Evolutionary conservation across 2,888 invertebrate species (phyloP).

Genomic region (Tipula helvola): DNA sequence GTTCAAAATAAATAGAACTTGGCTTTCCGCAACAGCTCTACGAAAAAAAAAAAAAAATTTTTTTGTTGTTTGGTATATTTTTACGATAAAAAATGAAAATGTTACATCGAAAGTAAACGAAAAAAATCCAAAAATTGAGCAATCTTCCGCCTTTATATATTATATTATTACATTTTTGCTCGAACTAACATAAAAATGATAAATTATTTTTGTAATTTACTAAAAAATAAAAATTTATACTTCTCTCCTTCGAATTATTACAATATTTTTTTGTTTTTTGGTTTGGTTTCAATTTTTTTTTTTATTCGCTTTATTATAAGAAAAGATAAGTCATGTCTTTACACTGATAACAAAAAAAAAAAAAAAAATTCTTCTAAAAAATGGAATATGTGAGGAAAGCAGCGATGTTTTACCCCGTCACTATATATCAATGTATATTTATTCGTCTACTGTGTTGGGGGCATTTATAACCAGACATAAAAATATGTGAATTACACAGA

Average conservation of each 20-base stretch:
- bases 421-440: background rate
- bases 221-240: background rate
- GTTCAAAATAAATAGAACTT: background rate
- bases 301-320: background rate
- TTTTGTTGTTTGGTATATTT: background rate
- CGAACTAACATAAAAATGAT: background rate
- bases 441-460: background rate
- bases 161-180: background rate
- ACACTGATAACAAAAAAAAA: background rate
- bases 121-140: background rate
- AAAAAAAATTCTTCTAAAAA: background rate
- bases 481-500: background rate
- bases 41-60: background rate
- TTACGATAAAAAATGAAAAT: background rate
- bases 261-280: background rate
- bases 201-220: slow-evolving; percentile 4
- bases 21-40: background rate
- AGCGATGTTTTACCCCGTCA: background rate
- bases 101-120: background rate
- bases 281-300: background rate
- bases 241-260: background rate
- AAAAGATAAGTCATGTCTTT: background rate
- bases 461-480: background rate
- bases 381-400: background rate
- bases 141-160: background rate